Base-by-base conservation (phyloP, 2,113 vertebrate genomes). In the Dipodomys ordii region DNA sequence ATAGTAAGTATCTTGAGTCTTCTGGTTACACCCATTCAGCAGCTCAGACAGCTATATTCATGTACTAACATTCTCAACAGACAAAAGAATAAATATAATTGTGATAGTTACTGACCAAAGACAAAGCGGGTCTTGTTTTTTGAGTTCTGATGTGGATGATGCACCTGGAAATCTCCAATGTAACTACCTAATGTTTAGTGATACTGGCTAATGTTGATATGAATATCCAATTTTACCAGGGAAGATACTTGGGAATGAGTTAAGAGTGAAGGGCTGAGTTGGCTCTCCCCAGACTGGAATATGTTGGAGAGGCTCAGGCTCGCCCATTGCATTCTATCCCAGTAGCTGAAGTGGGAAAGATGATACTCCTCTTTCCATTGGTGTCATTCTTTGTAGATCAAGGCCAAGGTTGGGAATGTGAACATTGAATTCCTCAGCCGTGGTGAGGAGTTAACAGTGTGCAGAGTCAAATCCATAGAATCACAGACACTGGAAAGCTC, bases 21-120 rank as follows among this genome's bases (percentile, higher is more conserved):
- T 74, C 88, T 83, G 39, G 83, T 71, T 76, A 27, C 44, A 87
- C 22, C 25, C 69, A 22, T 76, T 94, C 20, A 76, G 19, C 65
- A 93, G 15, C 46, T 90, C 49, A 60, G 74, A 83, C 84, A 74
- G n/a, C 13, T 90, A 15, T 53, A 85, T 44, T 94, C 30, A 78
- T 76, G 20, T 35, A 49, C 11, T 88, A 16, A 92, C 69, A 79
- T 82, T 78, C 90, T 64, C 18, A 83, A 76, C 2, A 83, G 7
- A 19, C 80, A 95, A 9, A 72, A 73, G 6, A 73, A 73, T 74
- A 68, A 73, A 64, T 53, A 35, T 62, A 12, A 82, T 39, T 90
- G 1, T 71, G 76, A 72, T n/a, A 74, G 39, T n/a, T 89, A 35
- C 27, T 65, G 35, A 60, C 27, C 92, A 68, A 78, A 72, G 6